These are phyloP conservation scores for Onychorhynchus coronatus DNA, from an alignment of 2,113 vertebrate species.

Conservation along the genomic window DNA sequence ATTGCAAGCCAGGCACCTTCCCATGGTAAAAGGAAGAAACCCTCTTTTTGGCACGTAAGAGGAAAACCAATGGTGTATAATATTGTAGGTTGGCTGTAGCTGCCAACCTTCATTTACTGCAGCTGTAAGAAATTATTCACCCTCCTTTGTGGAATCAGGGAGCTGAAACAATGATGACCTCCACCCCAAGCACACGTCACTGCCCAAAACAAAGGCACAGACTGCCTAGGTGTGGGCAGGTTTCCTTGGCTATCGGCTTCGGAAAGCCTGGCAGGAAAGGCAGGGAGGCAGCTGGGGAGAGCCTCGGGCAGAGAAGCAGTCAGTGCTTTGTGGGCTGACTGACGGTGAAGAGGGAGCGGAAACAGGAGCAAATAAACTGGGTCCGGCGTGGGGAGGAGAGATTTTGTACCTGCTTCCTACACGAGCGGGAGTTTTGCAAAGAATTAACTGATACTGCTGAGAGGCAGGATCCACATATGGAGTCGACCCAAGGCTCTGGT, in stretches of 20 bases:
- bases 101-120: slow-evolving; percentile 6
- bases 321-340: not conserved
- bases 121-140: slow-evolving; percentile 18
- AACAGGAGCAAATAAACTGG: not conserved
- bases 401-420: not conserved
- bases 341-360: not conserved
- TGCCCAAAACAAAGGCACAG: slow-evolving; percentile 41
- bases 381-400: not conserved
- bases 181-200: slow-evolving; percentile 45
- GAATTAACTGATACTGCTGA: not conserved
- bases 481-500: slow-evolving; percentile 8
- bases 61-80: not conserved
- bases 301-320: not conserved
- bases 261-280: slow-evolving; percentile 28
- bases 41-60: not conserved
- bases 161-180: slow-evolving; percentile 47
- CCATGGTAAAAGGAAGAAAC: not conserved
- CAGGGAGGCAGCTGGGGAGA: not conserved
- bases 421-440: not conserved
- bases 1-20: not conserved
- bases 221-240: slow-evolving; percentile 43
- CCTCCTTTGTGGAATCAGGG: slow-evolving; percentile 42
- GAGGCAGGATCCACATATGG: not conserved
- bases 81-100: not conserved
- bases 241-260: not conserved